Base-by-base conservation (phyloP, 2,113 vertebrate species). In the Gymnogyps californianus region DNA sequence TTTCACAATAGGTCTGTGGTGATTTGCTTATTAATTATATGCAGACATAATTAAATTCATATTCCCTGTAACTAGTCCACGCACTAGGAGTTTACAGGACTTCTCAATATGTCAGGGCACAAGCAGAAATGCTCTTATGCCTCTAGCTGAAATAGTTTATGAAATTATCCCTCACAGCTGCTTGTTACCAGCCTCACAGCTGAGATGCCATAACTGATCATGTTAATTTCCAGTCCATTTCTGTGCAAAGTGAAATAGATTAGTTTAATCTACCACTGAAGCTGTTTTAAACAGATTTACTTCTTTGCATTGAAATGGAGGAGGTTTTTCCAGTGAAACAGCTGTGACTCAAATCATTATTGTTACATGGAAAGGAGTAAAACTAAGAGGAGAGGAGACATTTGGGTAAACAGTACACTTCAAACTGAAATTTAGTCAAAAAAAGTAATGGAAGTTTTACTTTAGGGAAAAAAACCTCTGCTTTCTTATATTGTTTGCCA, bases 211-310 rank as follows among this genome's bases (percentile, higher is more conserved):
- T 96, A 95, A 91, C 89, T 29, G 65, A 96, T 96, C 84, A 85
- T 76, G 91, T 67, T 95, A 95, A 96, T 94, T 97, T 96, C 34
- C 57, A 89, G 87, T 69, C 81, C 89, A 34, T 89, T 94, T 95
- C 89, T 91, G 78, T 85, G 44, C 40, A 87, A 96, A 96, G 95
- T 89, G 75, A 94, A 96, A 96, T 61, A 89, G 70, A 97, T 96
- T 89, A 40, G 81, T 94, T 96, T 89, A 94, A 97, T 96, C 89
- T 93, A 89, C 74, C 77, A 67, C 65, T 57, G 81, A 76, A 52
- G 44, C 40, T 78, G 40, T 89, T 89, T 89, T 44, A 94, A 95
- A 94, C 31, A 93, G 70, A 95, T 96, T 95, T 95, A 79, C 26
- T 89, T 70, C 57, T 89, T 93, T 79, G 9, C 29, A 59, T 62